Evolutionary conservation across 2,113 vertebrate species (phyloP).

Genomic region (Polyodon spathula): DNA sequence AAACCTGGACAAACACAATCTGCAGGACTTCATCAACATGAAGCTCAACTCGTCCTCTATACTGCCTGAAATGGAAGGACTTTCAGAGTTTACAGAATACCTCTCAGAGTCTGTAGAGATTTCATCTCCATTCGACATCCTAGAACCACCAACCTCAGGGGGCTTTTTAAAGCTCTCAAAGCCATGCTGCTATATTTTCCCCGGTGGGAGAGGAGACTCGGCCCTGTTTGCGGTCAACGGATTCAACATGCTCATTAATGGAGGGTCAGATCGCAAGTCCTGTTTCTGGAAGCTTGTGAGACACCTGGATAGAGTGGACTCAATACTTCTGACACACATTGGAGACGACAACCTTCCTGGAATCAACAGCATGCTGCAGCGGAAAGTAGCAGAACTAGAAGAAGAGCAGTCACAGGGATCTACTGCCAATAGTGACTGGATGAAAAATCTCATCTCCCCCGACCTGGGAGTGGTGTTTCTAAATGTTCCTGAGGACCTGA

Average conservation of each 20-base stretch:
- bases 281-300: conserved; percentile 96
- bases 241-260: conserved; percentile 96
- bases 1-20: conserved; percentile 89
- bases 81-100: conserved; percentile 94
- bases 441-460: conserved; percentile 94
- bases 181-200: conserved; percentile 95
- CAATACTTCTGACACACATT: conserved; percentile 87
- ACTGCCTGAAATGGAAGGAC: conserved; percentile 91
- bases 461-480: conserved; percentile 90
- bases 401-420: conserved; percentile 92
- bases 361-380: conserved; percentile 88
- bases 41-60: conserved; percentile 84
- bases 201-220: conserved; percentile 82
- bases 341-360: conserved; percentile 89
- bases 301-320: conserved; percentile 88
- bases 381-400: conserved; percentile 83
- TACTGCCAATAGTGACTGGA: conserved; percentile 87
- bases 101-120: conserved; percentile 95
- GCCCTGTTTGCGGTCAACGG: conserved; percentile 92
- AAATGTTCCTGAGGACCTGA: conserved; percentile 82
- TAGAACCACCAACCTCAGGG: conserved; percentile 88
- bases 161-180: conserved; percentile 94
- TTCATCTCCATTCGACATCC: conserved; percentile 87
- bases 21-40: conserved; percentile 95
- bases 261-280: conserved; percentile 87